phyloP scores from a whole-genome alignment of 2,888 invertebrate species.

The Mythimna albipuncta region DNA sequence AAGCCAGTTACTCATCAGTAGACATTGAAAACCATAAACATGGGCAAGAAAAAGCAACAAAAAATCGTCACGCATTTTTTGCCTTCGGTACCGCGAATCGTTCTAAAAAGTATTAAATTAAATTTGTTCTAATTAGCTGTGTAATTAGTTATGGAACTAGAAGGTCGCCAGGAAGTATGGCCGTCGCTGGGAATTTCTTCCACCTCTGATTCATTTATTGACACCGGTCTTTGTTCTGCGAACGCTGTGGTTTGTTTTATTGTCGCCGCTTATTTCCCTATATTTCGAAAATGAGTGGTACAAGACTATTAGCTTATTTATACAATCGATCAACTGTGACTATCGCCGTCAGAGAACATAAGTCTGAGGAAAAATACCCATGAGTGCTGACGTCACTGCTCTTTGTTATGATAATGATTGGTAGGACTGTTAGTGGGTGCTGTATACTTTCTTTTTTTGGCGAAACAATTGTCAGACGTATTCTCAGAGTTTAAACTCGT shows the following conservation, averaged over 20 bases:
- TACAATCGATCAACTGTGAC: constrained; percentile 14
- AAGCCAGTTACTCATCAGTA: constrained; percentile 31
- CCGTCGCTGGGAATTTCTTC: constrained; percentile 67
- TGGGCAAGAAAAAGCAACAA: constrained; percentile 10
- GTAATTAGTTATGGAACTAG: constrained; percentile 64
- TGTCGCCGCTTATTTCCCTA: constrained; percentile 36
- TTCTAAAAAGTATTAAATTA: constrained; percentile 51
- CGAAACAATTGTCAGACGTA: neutral
- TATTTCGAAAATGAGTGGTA: constrained; percentile 32
- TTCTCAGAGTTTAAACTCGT: neutral
- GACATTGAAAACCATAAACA: constrained; percentile 21
- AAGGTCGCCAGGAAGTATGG: constrained; percentile 70
- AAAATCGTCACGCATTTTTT: constrained; percentile 45
- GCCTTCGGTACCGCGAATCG: constrained; percentile 18
- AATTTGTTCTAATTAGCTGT: constrained; percentile 63
- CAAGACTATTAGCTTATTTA: neutral
- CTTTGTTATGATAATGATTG: neutral
- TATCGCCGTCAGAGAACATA: constrained; percentile 1
- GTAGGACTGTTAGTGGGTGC: neutral
- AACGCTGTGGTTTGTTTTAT: constrained; percentile 58
- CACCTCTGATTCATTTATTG: constrained; percentile 65
- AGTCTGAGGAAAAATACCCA: constrained; percentile 7
- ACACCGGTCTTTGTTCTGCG: constrained; percentile 57
- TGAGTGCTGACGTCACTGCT: neutral
- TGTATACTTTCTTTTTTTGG: neutral